phyloP scores from a whole-genome alignment of 2,113 vertebrate genomes.

The Nanger granti region DNA sequence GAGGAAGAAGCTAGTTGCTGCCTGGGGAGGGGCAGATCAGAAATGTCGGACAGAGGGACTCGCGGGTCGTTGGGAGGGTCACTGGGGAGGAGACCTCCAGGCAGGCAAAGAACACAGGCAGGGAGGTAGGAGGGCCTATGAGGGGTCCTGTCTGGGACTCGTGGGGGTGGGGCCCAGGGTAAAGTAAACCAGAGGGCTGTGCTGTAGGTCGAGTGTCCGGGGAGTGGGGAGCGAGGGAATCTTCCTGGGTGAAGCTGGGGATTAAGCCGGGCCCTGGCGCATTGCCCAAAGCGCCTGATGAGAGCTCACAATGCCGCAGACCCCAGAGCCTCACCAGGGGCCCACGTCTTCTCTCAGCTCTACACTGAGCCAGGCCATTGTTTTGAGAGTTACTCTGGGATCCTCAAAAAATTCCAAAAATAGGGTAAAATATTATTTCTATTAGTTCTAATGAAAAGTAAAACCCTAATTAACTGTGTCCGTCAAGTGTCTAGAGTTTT shows the following conservation, averaged over 20 bases:
- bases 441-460: not conserved
- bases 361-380: not conserved
- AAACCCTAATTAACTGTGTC: not conserved
- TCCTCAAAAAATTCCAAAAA: not conserved
- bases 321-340: not conserved
- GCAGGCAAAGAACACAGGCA: not conserved
- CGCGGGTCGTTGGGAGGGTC: not conserved
- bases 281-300: not conserved
- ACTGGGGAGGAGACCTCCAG: fast-evolving
- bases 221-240: not conserved
- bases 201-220: not conserved
- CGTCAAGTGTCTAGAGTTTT: not conserved
- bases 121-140: fast-evolving
- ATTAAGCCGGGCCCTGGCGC: not conserved
- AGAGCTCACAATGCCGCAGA: not conserved
- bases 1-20: not conserved
- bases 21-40: not conserved
- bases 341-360: not conserved
- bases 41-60: not conserved
- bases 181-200: not conserved
- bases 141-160: not conserved
- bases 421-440: not conserved
- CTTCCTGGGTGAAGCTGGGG: not conserved
- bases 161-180: too few species aligned
- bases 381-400: not conserved